Evolutionary conservation across 2,113 vertebrate species (phyloP).

Genomic region (Hirundichthys speculiger): DNA sequence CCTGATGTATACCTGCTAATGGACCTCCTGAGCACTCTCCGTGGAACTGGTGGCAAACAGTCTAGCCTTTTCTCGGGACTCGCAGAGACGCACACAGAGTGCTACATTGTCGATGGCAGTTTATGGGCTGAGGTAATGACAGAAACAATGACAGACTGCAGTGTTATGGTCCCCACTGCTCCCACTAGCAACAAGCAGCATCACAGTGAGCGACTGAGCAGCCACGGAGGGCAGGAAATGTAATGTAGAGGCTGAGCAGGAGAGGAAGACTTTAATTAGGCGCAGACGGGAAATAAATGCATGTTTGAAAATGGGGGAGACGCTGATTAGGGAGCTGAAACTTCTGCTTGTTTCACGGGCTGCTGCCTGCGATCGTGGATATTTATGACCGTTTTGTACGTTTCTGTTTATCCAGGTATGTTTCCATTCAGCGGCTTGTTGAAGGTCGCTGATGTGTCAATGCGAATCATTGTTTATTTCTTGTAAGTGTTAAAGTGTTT

Average conservation of each 20-base stretch:
- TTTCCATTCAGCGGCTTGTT: too few relatives aligned
- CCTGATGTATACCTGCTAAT: conserved; percentile 37
- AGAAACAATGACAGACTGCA: conserved; percentile 28
- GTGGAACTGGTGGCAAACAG: conserved; percentile 33
- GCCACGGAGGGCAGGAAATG: conserved; percentile 18
- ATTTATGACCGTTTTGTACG: background rate
- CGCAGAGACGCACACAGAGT: conserved; percentile 28
- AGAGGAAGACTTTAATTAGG: conserved; percentile 29
- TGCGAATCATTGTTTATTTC: too few relatives aligned
- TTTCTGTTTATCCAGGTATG: too few relatives aligned
- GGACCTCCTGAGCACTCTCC: conserved; percentile 32
- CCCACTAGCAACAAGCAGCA: conserved; percentile 34
- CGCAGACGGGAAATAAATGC: conserved; percentile 2
- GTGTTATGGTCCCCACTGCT: conserved; percentile 50
- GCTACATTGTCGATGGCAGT: conserved; percentile 37
- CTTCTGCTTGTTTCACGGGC: background rate
- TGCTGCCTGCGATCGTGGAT: conserved; percentile 11
- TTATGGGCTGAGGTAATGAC: conserved; percentile 63
- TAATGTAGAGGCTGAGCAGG: conserved; percentile 1
- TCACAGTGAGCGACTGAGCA: conserved; percentile 32
- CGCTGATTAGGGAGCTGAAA: background rate
- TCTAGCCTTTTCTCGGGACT: conserved; percentile 24
- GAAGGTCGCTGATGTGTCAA: too few relatives aligned
- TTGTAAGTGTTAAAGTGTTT: too few relatives aligned
- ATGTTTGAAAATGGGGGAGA: background rate